These are phyloP conservation scores for Podarcis raffonei DNA, from an alignment of 2,113 vertebrate species.

Conservation along the genomic window DNA sequence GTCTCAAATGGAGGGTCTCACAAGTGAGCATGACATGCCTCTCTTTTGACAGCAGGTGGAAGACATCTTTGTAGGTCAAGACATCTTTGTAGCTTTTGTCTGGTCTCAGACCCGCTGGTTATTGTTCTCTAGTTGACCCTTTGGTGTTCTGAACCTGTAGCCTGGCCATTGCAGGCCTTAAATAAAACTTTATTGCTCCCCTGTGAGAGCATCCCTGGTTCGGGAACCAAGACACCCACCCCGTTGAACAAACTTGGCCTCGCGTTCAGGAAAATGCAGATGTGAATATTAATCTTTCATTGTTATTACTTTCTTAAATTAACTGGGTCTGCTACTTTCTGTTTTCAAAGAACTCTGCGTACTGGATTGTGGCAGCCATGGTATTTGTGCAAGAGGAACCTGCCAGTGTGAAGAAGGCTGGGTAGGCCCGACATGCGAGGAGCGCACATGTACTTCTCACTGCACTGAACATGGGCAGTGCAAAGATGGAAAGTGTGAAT, in stretches of 20 bases:
- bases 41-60: too few relatives aligned
- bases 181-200: too few relatives aligned
- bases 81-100: too few relatives aligned
- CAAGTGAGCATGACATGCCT: too few relatives aligned
- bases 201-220: too few relatives aligned
- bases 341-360: slow-evolving; percentile 85
- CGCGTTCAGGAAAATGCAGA: not conserved
- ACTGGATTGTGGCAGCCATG: slow-evolving; percentile 91
- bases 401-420: slow-evolving; percentile 96
- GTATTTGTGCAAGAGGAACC: slow-evolving; percentile 87
- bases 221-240: not conserved
- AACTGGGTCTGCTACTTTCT: not conserved
- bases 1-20: too few relatives aligned
- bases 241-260: not conserved
- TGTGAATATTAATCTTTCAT: accelerated
- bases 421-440: slow-evolving; percentile 90
- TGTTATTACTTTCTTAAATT: accelerated
- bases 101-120: too few relatives aligned
- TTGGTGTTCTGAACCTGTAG: too few relatives aligned
- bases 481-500: slow-evolving; percentile 93
- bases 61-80: too few relatives aligned
- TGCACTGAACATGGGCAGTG: slow-evolving; percentile 95
- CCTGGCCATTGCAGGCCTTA: too few relatives aligned
- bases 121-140: too few relatives aligned
- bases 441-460: slow-evolving; percentile 89